Conservation (phyloP, 2,113 vertebrate genomes). For the Saccopteryx leptura region DNA sequence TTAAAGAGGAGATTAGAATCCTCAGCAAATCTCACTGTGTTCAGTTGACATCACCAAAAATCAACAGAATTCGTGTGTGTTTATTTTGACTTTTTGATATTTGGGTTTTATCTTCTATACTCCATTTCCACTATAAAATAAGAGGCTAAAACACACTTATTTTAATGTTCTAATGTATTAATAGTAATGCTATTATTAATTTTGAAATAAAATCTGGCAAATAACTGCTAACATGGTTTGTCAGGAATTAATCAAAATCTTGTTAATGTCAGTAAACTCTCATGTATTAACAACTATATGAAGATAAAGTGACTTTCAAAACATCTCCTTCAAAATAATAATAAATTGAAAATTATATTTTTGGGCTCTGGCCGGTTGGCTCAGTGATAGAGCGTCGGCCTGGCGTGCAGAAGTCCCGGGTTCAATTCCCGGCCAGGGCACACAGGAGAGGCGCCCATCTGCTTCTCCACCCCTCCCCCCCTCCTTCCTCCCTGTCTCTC, state of each 20-base stretch:
- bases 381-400: no score
- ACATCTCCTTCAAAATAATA: slow-evolving; percentile 77
- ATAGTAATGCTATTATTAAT: neutral
- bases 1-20: slow-evolving; percentile 11
- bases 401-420: no score
- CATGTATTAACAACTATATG: slow-evolving; percentile 68
- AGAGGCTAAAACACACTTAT: neutral
- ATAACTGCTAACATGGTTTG: slow-evolving; percentile 74
- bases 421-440: no score
- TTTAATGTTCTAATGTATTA: neutral
- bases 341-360: slow-evolving; percentile 72
- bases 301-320: slow-evolving; percentile 77
- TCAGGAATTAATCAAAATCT: slow-evolving; percentile 79
- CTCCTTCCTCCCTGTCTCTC: no score
- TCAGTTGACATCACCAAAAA: neutral
- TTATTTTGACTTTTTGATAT: slow-evolving; percentile 41
- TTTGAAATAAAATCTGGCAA: slow-evolving; percentile 47
- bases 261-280: slow-evolving; percentile 77
- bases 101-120: neutral
- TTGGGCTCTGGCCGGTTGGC: no score
- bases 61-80: neutral
- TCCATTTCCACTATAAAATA: neutral
- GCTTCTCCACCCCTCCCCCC: no score
- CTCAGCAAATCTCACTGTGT: neutral
- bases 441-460: no score